A percentile compares a stretch with the other conserved stretches of the same genome.
phyloP scores from a whole-genome alignment of 2,797 vertebrate genomes.

The Anguilla obscura region DNA sequence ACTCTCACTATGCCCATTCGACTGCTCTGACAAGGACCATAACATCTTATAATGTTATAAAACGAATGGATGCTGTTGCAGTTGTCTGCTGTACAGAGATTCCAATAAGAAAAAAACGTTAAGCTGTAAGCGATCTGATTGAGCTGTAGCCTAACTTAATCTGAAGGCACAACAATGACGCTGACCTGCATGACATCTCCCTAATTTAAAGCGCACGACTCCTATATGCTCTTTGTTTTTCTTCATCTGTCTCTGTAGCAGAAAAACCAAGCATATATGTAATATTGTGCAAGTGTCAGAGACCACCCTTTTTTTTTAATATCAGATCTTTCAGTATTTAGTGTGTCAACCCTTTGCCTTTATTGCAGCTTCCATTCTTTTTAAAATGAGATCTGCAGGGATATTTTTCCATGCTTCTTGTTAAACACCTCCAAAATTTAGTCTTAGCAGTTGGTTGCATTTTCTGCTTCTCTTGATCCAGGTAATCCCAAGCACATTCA shows the following conservation, averaged over 20 bases:
- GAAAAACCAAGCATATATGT: not conserved
- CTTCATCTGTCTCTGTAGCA: not conserved
- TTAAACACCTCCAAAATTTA: no score
- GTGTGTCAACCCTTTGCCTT: no score
- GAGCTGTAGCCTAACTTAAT: not conserved
- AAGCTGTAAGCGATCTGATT: not conserved
- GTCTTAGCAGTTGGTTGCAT: no score
- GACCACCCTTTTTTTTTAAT: not conserved
- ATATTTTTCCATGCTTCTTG: no score
- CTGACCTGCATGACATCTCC: not conserved
- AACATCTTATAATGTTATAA: not conserved
- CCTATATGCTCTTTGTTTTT: slow-evolving; percentile 51
- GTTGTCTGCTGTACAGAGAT: not conserved
- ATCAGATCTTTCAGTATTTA: not conserved
- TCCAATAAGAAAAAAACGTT: not conserved
- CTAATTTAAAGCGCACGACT: slow-evolving; percentile 42
- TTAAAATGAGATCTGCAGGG: no score
- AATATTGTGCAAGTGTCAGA: no score
- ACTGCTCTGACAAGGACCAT: not conserved
- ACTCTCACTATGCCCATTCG: not conserved
- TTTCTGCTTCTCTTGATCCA: no score
- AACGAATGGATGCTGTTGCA: not conserved
- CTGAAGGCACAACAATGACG: not conserved
- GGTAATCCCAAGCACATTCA: no score
- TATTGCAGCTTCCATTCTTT: no score